Percentiles rank a stretch among this genome's conserved stretches.
Evolutionary conservation across 2,113 vertebrate species (phyloP).

Genomic region (Heloderma charlesbogerti): DNA sequence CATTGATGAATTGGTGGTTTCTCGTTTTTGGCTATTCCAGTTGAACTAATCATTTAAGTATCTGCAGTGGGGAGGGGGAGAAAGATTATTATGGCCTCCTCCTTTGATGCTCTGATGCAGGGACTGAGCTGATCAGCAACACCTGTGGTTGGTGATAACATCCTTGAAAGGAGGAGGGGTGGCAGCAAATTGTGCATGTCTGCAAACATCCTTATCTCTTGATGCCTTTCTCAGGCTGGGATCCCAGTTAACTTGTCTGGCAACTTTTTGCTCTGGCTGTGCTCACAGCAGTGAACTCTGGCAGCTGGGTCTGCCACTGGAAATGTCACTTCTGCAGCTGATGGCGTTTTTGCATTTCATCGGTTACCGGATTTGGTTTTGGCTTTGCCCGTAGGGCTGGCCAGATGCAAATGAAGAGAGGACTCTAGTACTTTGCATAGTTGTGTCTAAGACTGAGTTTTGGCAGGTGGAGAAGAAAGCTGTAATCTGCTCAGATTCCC

Average conservation of each 20-base stretch:
- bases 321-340: background rate
- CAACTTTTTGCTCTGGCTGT: background rate
- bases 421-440: background rate
- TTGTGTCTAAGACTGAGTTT: background rate
- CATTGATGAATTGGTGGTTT: background rate
- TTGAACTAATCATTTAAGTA: constrained; percentile 1
- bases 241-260: background rate
- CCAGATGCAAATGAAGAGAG: background rate
- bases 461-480: background rate
- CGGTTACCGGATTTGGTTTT: background rate
- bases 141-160: constrained; percentile 23
- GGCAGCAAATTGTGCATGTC: background rate
- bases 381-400: too few relatives aligned
- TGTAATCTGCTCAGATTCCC: background rate
- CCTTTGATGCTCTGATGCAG: constrained; percentile 11
- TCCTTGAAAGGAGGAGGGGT: background rate
- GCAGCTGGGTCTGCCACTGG: background rate
- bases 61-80: background rate
- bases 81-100: background rate
- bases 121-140: background rate
- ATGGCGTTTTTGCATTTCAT: too few relatives aligned
- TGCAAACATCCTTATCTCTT: background rate
- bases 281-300: background rate
- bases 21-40: background rate
- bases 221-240: background rate